Evolutionary conservation across 2,113 vertebrate species (phyloP).

Genomic region (Phyllostomus discolor): DNA sequence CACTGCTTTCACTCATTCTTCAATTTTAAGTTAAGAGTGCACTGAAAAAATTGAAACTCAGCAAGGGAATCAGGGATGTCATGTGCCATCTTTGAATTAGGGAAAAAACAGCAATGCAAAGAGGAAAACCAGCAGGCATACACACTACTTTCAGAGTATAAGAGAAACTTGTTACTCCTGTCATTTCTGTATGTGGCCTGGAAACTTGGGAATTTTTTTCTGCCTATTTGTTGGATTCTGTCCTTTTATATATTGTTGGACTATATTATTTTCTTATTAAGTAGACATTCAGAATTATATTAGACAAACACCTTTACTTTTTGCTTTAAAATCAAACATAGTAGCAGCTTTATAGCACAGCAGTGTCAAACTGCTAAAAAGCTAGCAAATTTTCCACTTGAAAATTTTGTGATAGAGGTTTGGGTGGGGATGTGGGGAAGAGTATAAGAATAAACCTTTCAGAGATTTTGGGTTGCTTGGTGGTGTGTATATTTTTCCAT

Average conservation of each 20-base stretch:
- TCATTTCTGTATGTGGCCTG: background rate
- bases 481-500: constrained; percentile 47
- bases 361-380: constrained; percentile 57
- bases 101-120: background rate
- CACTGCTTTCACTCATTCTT: background rate
- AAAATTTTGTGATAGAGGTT: constrained; percentile 29
- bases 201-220: background rate
- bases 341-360: background rate
- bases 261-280: background rate
- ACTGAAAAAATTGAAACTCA: background rate
- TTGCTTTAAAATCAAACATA: background rate
- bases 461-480: constrained; percentile 56
- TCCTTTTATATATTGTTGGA: background rate
- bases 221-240: background rate
- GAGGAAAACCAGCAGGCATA: background rate
- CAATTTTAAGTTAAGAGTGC: background rate
- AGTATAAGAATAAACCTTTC: constrained; percentile 62
- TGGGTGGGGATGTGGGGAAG: background rate
- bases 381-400: constrained; percentile 52
- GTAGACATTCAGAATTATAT: background rate
- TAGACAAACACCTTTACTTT: background rate
- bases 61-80: background rate
- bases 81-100: background rate
- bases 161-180: background rate
- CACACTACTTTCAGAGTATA: background rate